Evolutionary conservation across 1,140 invertebrate genomes (phyloP).

Genomic region (Popillia japonica): DNA sequence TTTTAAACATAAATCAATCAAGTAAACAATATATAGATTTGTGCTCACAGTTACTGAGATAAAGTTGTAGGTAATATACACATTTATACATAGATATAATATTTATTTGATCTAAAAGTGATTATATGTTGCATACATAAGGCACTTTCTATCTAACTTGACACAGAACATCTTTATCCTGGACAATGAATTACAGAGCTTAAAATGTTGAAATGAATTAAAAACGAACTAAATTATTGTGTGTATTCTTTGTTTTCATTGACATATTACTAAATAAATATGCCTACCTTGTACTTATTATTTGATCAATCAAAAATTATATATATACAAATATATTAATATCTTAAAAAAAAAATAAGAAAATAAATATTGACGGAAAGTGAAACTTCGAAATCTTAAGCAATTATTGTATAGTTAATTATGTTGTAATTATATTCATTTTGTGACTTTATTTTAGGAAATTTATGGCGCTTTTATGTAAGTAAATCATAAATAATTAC

Average conservation of each 20-base stretch:
- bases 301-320: not conserved
- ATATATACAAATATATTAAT: not conserved
- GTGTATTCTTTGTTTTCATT: not conserved
- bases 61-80: not conserved
- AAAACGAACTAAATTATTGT: not conserved
- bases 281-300: not conserved
- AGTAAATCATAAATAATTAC: constrained; percentile 17
- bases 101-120: not conserved
- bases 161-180: constrained; percentile 8
- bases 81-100: not conserved
- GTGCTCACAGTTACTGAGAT: not conserved
- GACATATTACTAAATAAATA: not conserved
- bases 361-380: constrained; percentile 2
- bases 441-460: constrained; percentile 29
- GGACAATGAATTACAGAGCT: constrained; percentile 56
- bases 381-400: not conserved
- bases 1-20: constrained; percentile 31
- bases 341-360: not conserved
- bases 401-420: constrained; percentile 33
- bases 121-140: not conserved
- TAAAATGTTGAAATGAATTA: too few relatives aligned
- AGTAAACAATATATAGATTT: constrained; percentile 23
- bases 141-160: not conserved
- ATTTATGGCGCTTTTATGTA: constrained; percentile 33
- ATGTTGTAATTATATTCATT: constrained; percentile 25